These are phyloP conservation scores for Agonopterix heracliana DNA, from an alignment of 2,888 invertebrate genomes.

Conservation along the genomic window DNA sequence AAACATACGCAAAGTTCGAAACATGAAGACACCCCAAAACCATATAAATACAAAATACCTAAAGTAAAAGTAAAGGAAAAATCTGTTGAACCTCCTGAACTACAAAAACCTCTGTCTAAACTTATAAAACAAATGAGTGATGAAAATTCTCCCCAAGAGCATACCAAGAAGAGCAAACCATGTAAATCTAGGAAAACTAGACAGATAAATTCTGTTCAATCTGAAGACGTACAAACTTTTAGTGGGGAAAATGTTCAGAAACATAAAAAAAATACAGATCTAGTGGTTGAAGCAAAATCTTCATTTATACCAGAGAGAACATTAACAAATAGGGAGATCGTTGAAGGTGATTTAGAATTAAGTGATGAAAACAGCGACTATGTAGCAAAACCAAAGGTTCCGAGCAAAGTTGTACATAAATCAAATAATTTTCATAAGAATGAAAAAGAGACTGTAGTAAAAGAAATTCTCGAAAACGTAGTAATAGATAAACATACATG, in stretches of 20 bases:
- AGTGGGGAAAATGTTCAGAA: background rate
- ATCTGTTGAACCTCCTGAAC: background rate
- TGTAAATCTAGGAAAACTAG: background rate
- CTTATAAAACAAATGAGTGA: background rate
- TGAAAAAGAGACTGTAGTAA: too few species aligned
- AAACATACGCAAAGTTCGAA: background rate
- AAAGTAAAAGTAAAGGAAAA: constrained; percentile 19
- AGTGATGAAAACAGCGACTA: constrained; percentile 58
- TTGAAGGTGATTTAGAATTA: constrained; percentile 57
- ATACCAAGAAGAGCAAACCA: background rate
- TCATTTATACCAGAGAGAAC: background rate
- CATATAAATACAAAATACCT: constrained; percentile 25
- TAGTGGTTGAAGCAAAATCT: background rate
- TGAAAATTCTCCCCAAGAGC: background rate
- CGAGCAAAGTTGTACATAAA: background rate
- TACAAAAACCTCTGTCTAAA: background rate
- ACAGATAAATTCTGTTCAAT: background rate
- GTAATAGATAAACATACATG: too few species aligned
- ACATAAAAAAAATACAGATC: background rate
- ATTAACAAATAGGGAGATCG: constrained; percentile 24
- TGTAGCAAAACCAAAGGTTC: constrained; percentile 2
- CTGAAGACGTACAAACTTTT: too few species aligned
- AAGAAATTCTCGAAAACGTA: background rate
- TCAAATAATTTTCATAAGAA: constrained; percentile 2
- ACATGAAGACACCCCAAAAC: background rate